These are phyloP conservation scores for Triplophysa dalaica DNA, from an alignment of 2,113 vertebrate species.

Conservation along the genomic window DNA sequence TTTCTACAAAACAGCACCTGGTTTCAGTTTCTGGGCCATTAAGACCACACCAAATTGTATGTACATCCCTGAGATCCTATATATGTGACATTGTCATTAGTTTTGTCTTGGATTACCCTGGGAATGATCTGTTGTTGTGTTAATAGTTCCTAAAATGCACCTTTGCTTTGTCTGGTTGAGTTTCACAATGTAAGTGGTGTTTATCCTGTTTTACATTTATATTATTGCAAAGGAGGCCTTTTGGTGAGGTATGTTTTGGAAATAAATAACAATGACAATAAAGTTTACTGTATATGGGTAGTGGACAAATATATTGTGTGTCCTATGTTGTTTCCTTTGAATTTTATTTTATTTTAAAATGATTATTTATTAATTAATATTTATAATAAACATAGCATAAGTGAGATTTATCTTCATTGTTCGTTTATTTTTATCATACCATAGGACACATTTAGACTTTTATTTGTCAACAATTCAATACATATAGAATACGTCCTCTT, in stretches of 20 bases:
- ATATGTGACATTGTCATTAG: neutral
- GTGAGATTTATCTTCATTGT: too few relatives aligned
- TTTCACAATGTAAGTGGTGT: neutral
- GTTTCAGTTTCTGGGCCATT: constrained; percentile 48
- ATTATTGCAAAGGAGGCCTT: neutral
- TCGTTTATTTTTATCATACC: too few relatives aligned
- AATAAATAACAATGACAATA: neutral
- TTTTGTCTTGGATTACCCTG: neutral
- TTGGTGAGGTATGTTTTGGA: neutral
- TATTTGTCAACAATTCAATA: too few relatives aligned
- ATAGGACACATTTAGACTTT: too few relatives aligned
- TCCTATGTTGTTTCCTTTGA: too few relatives aligned
- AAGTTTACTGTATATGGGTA: neutral
- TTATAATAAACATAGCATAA: too few relatives aligned
- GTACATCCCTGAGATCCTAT: neutral
- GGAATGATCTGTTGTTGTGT: constrained; percentile 1
- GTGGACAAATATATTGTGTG: too few relatives aligned
- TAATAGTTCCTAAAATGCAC: neutral
- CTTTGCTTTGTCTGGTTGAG: neutral
- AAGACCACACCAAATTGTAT: neutral
- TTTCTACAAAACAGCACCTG: constrained; percentile 66
- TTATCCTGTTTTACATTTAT: neutral
- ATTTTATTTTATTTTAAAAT: too few relatives aligned
- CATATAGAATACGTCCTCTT: too few relatives aligned
- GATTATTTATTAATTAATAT: too few relatives aligned